Evolutionary conservation across 2,113 vertebrate species (phyloP).

Genomic region (Myiozetetes cayanensis): DNA sequence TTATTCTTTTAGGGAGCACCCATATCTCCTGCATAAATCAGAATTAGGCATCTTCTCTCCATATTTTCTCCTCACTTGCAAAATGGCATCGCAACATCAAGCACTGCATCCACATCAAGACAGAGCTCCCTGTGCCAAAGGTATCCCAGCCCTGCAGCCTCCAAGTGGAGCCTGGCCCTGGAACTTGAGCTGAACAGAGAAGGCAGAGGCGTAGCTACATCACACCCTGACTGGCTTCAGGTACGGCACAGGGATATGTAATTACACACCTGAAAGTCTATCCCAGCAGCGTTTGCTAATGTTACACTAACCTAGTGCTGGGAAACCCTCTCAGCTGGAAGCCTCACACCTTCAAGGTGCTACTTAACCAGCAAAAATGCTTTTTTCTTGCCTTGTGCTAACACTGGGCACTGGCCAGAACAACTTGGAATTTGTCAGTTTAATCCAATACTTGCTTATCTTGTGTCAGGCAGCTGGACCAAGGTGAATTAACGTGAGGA

Average conservation of each 20-base stretch:
- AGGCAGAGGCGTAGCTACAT: background rate
- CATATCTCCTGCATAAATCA: background rate
- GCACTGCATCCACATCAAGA: background rate
- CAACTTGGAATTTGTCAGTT: background rate
- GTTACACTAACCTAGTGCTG: background rate
- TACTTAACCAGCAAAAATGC: background rate
- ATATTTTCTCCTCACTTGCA: background rate
- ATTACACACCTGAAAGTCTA: background rate
- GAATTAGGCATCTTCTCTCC: background rate
- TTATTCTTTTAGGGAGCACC: background rate
- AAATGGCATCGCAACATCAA: rapidly evolving
- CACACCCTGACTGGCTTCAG: background rate
- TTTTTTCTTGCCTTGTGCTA: background rate
- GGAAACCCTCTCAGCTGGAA: background rate
- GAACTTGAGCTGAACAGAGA: background rate
- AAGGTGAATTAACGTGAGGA: background rate
- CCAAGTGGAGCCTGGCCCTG: background rate
- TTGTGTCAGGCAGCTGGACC: background rate
- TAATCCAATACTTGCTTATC: background rate
- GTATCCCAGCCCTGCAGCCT: background rate
- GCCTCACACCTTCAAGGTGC: background rate
- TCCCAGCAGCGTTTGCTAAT: background rate
- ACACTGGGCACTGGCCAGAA: background rate
- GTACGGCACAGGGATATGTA: background rate
- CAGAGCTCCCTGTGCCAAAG: background rate